Conservation (phyloP, 2,113 vertebrate species). For the Irena cyanogastra region DNA sequence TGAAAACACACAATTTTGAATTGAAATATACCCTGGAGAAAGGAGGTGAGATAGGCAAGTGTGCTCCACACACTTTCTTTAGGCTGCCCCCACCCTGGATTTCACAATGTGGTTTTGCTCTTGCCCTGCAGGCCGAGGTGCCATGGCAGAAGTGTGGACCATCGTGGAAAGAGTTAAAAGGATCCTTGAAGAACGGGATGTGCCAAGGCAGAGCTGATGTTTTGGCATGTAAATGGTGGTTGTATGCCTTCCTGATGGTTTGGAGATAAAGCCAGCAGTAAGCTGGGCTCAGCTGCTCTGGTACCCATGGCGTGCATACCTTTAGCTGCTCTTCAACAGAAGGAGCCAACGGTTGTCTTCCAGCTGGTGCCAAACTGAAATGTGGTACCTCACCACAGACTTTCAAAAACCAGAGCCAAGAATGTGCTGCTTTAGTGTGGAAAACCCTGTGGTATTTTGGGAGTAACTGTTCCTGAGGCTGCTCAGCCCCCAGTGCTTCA, state of each 20-base stretch:
- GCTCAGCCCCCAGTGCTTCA: not conserved
- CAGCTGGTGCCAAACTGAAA: not conserved
- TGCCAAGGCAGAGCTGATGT: slow-evolving; percentile 11
- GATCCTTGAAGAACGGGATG: slow-evolving; percentile 13
- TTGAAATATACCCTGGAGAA: not conserved
- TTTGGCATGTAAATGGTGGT: not conserved
- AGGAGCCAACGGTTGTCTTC: not conserved
- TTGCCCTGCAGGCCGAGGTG: slow-evolving; percentile 81
- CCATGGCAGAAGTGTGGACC: slow-evolving; percentile 90
- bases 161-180: slow-evolving; percentile 79
- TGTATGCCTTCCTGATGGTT: not conserved
- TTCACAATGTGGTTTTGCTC: not conserved
- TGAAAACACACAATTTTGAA: not conserved
- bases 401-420: not conserved
- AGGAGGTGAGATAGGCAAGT: not conserved
- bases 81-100: not conserved
- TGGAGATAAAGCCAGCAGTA: not conserved
- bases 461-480: not conserved
- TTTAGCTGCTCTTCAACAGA: not conserved
- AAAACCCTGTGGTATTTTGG: not conserved
- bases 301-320: not conserved
- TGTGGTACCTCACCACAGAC: not conserved
- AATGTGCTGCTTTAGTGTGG: not conserved
- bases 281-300: not conserved
- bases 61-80: accelerated